Conservation (phyloP, 2,113 vertebrate species). For the Chaetodon auriga region DNA sequence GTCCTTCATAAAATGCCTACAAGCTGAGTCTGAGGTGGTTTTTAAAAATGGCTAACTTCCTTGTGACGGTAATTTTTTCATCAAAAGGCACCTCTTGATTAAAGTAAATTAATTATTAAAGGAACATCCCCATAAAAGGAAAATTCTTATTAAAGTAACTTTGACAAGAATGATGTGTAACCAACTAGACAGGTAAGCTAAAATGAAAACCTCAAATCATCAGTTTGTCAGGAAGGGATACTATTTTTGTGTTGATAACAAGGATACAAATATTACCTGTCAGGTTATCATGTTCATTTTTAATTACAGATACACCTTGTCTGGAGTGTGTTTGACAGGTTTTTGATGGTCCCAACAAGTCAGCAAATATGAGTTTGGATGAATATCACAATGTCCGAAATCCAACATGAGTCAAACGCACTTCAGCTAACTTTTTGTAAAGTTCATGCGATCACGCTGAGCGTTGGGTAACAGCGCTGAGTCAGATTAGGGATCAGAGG, state of each 20-base stretch:
- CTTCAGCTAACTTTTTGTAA: background rate
- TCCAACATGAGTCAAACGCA: background rate
- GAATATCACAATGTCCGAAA: background rate
- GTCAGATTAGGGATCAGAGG: slow-evolving; percentile 36
- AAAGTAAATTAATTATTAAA: slow-evolving; percentile 19
- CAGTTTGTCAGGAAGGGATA: slow-evolving; percentile 12
- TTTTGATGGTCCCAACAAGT: slow-evolving; percentile 3
- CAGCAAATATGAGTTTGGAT: background rate
- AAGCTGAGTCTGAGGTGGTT: slow-evolving; percentile 4
- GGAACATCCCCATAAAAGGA: background rate
- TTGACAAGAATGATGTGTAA: slow-evolving; percentile 30
- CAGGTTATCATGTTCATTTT: slow-evolving; percentile 15
- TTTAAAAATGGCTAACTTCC: background rate
- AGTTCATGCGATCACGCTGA: slow-evolving; percentile 1
- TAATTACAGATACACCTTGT: background rate
- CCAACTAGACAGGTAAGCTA: slow-evolving; percentile 4
- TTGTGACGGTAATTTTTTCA: slow-evolving; percentile 7
- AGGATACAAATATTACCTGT: slow-evolving; percentile 16
- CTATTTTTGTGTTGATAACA: background rate
- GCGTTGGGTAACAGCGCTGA: background rate
- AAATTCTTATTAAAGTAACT: slow-evolving; percentile 22
- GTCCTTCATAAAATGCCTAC: slow-evolving; percentile 12
- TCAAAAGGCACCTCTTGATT: slow-evolving; percentile 19
- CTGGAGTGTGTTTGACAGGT: background rate
- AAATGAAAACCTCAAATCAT: slow-evolving; percentile 29